A percentile compares a stretch with the other conserved stretches of the same genome.
These are phyloP conservation scores for Distichodus sexfasciatus DNA, from an alignment of 2,797 vertebrate species.

Conservation along the genomic window DNA sequence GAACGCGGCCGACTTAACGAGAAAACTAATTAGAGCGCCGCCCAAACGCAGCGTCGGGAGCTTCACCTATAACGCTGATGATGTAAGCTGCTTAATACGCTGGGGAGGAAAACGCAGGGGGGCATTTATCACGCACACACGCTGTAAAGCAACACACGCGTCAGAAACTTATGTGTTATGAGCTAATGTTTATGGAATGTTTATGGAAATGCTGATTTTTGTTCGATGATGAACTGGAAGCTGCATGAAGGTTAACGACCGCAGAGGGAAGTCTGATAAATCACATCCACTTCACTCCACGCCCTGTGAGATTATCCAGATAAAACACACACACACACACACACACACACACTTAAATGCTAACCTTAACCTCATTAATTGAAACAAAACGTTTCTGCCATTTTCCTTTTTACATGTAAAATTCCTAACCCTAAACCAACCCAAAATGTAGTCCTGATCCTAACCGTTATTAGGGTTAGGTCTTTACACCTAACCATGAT, in stretches of 20 bases:
- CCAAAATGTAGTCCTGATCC: too few species aligned
- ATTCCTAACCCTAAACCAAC: too few species aligned
- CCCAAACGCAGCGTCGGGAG: constrained; percentile 70
- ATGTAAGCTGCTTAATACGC: constrained; percentile 70
- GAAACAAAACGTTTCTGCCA: too few species aligned
- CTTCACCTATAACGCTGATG: constrained; percentile 74
- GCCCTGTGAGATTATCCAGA: background rate
- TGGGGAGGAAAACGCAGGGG: constrained; percentile 58
- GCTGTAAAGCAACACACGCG: constrained; percentile 21
- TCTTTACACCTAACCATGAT: too few species aligned
- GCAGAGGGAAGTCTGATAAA: constrained; percentile 1
- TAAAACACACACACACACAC: background rate
- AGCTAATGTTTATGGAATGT: background rate
- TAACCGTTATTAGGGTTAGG: too few species aligned
- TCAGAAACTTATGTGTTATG: constrained; percentile 37
- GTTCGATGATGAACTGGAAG: constrained; percentile 6
- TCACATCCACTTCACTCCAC: constrained; percentile 1
- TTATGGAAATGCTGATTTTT: constrained; percentile 25
- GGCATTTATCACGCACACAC: constrained; percentile 64
- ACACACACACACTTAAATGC: background rate
- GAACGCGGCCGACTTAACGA: constrained; percentile 59
- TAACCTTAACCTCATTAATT: too few species aligned
- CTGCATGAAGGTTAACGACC: constrained; percentile 14
- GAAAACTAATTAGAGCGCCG: constrained; percentile 67
- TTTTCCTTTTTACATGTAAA: too few species aligned